Conservation (phyloP, 1,140 invertebrate genomes). For the Lepidotrigona ventralis region DNA sequence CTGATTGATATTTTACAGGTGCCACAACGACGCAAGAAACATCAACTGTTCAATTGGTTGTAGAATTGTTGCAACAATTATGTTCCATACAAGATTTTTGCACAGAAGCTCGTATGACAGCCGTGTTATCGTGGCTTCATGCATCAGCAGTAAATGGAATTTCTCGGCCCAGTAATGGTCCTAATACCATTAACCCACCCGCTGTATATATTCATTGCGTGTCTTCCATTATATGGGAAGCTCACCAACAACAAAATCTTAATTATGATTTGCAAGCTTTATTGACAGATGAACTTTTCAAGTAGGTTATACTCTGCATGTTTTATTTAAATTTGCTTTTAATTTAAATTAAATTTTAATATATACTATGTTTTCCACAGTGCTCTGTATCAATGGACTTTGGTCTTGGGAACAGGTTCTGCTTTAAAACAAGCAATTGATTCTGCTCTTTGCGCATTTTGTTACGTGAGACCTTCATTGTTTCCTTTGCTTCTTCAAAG, state of each 20-base stretch:
- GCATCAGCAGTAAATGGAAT: conserved; percentile 78
- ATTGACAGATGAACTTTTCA: conserved; percentile 86
- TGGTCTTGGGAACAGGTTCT: conserved; percentile 83
- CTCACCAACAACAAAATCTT: conserved; percentile 82
- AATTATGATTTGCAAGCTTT: conserved; percentile 84
- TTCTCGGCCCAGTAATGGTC: conserved; percentile 56
- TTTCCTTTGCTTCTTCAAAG: conserved; percentile 88
- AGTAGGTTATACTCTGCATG: conserved; percentile 69
- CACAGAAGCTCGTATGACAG: conserved; percentile 79
- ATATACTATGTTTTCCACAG: conserved; percentile 70
- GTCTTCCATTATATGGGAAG: conserved; percentile 90
- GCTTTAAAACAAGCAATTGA: conserved; percentile 90
- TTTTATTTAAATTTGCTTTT: background rate
- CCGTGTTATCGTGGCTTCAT: conserved; percentile 84
- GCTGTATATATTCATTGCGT: conserved; percentile 86
- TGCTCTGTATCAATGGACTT: conserved; percentile 88
- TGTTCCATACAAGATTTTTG: conserved; percentile 83
- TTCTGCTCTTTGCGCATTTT: conserved; percentile 90
- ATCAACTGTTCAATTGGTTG: conserved; percentile 85
- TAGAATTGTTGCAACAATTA: conserved; percentile 89
- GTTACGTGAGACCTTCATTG: conserved; percentile 88
- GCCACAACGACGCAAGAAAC: conserved; percentile 73
- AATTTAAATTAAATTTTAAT: conserved; percentile 6
- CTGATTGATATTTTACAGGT: conserved; percentile 54
- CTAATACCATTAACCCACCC: conserved; percentile 73